Percentiles rank a stretch among this genome's conserved stretches.
These are phyloP conservation scores for Sphaeridia pumilis DNA, from an alignment of 2,888 invertebrate genomes.

Conservation along the genomic window DNA sequence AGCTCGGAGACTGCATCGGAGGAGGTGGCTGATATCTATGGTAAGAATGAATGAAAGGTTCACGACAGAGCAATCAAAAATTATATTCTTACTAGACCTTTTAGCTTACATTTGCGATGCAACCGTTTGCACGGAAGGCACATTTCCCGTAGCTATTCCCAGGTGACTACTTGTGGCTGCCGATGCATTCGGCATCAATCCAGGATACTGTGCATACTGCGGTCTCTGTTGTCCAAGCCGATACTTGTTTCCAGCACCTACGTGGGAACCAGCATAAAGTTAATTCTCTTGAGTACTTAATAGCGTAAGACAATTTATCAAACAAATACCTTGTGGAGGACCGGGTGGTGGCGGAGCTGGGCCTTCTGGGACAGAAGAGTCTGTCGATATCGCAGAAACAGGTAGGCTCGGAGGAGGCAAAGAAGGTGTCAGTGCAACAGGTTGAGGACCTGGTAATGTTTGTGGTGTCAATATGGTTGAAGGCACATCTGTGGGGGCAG, in stretches of 20 bases:
- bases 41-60: neutral
- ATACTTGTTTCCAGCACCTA: conserved; percentile 45
- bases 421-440: too few relatives aligned
- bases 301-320: too few relatives aligned
- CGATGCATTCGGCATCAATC: conserved; percentile 41
- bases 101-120: too few relatives aligned
- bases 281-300: too few relatives aligned
- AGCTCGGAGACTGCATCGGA: neutral
- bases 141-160: conserved; percentile 10
- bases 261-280: too few relatives aligned
- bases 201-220: conserved; percentile 65
- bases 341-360: neutral
- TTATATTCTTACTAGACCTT: neutral
- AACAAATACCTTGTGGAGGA: neutral
- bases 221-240: conserved; percentile 57
- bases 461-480: too few relatives aligned
- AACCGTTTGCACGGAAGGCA: too few relatives aligned
- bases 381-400: neutral
- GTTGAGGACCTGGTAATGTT: too few relatives aligned
- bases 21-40: neutral
- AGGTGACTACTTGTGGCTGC: conserved; percentile 13
- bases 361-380: neutral
- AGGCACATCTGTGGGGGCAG: too few relatives aligned
- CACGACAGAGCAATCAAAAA: neutral
- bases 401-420: neutral